Evolutionary conservation across 2,113 vertebrate genomes (phyloP), one percentile per base, ranked within the genome.

Genomic region (Illadopsis cleaveri): DNA sequence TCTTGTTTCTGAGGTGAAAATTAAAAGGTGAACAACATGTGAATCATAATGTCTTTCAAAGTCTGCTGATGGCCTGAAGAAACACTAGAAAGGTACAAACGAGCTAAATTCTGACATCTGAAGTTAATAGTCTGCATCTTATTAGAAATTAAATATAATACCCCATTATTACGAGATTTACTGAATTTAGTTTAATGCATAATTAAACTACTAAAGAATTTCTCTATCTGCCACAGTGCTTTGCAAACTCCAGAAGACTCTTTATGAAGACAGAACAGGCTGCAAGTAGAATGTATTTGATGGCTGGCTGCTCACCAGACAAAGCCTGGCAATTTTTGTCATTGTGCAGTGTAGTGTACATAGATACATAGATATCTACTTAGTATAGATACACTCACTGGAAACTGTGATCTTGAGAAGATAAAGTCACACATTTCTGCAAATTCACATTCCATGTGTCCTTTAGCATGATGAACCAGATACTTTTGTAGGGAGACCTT

Each of bases 371-470:
- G 12, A 48, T 24, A 48, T 14, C 23, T 48, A 8, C n/a, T 64
- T 35, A 5, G 6, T 54, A 25, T 10, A 48, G 24, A 45, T 27
- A n/a, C 12, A 37, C 1, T 30, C 31, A 30, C 24, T 72, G 54
- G 44, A 89, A 73, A 83, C 6, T 21, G 7, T 30, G 33, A 66
- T 47, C 58, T 64, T 42, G 27, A 62, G 70, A 56, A 86, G 33
- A 12, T 10, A 24, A 1, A 5, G 42, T 33, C 30, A 61, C 38
- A 23, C 4, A 5, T 14, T n/a, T 15, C 35, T 60, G 35, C 38
- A 72, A 6, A 53, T 18, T 75, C 42, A 68, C 0, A 0, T 3
- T 64, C 28, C 18, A 79, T 51, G 27, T 25, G n/a, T 38, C 48
- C 30, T 70, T 47, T 11, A 81, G 42, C 35, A 45, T 48, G 37